Percentiles rank a stretch among this genome's conserved stretches.
Conservation (phyloP, 2,797 vertebrate species). For the Leptoclinus maculatus region DNA sequence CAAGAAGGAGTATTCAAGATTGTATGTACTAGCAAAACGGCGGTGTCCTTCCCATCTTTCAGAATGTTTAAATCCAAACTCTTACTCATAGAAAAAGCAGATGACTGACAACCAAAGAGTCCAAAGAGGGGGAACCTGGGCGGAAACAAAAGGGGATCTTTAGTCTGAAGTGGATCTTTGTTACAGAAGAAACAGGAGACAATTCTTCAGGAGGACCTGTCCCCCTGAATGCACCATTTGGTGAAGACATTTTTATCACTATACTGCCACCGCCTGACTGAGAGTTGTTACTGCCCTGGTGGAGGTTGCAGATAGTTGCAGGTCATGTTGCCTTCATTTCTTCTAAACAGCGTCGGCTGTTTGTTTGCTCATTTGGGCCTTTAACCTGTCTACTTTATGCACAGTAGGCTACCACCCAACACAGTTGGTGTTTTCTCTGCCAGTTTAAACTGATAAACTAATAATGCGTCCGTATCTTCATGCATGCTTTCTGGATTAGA, state of each 20-base stretch:
- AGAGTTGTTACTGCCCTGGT: slow-evolving; percentile 5
- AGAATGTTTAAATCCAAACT: not conserved
- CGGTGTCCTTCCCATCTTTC: not conserved
- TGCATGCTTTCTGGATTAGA: not conserved
- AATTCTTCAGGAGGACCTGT: not conserved
- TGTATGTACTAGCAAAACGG: not conserved
- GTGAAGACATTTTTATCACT: slow-evolving; percentile 8
- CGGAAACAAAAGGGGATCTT: not conserved
- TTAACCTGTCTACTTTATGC: not conserved
- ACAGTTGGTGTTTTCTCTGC: not conserved
- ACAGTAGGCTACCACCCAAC: not conserved
- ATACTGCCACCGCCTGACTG: slow-evolving; percentile 46
- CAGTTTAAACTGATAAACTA: not conserved
- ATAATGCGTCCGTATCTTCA: not conserved
- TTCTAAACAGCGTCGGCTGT: not conserved
- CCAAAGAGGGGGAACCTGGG: not conserved
- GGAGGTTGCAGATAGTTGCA: not conserved
- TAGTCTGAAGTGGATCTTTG: not conserved
- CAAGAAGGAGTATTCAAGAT: not conserved
- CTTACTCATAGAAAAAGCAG: not conserved
- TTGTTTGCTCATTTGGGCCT: not conserved
- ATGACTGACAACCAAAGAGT: not conserved
- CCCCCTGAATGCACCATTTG: not conserved
- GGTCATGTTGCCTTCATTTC: not conserved
- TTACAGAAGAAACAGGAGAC: not conserved